Percentiles rank a stretch among this genome's conserved stretches.
Conservation (phyloP, 2,113 vertebrate species). For the Camarhynchus parvulus region DNA sequence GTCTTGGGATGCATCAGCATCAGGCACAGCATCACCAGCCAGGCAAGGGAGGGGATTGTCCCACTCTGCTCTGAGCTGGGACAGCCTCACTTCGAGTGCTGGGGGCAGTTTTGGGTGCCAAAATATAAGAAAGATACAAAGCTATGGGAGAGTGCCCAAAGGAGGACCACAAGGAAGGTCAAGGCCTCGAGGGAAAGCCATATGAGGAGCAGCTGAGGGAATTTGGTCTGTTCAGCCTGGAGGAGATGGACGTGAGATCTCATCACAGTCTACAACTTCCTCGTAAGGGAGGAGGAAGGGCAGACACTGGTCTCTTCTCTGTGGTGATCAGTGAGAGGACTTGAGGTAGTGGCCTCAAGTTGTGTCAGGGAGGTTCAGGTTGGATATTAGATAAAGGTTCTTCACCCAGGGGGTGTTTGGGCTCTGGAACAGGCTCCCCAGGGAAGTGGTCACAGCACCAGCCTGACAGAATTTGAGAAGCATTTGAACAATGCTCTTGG, state of each 20-base stretch:
- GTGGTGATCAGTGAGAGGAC: background rate
- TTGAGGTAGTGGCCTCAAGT: background rate
- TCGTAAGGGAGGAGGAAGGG: background rate
- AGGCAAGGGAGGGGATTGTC: background rate
- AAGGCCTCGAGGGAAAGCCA: background rate
- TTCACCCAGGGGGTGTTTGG: accelerated
- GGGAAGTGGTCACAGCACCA: background rate
- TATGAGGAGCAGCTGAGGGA: background rate
- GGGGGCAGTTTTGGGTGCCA: background rate
- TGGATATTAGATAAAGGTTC: background rate
- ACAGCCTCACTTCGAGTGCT: accelerated
- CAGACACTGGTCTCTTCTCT: background rate
- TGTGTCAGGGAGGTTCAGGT: background rate
- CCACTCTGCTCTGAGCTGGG: accelerated
- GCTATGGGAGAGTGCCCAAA: background rate
- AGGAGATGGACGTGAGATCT: background rate
- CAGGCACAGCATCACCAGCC: accelerated
- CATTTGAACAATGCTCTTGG: accelerated
- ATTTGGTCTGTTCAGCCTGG: background rate
- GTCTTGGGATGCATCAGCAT: background rate
- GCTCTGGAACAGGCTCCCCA: background rate
- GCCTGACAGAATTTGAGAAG: accelerated
- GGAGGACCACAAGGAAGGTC: background rate
- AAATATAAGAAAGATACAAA: background rate
- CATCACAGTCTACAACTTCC: background rate